Evolutionary conservation across 2,888 invertebrate species (phyloP), one percentile per base, ranked within the genome.

Genomic region (Leptopilina syphax): DNA sequence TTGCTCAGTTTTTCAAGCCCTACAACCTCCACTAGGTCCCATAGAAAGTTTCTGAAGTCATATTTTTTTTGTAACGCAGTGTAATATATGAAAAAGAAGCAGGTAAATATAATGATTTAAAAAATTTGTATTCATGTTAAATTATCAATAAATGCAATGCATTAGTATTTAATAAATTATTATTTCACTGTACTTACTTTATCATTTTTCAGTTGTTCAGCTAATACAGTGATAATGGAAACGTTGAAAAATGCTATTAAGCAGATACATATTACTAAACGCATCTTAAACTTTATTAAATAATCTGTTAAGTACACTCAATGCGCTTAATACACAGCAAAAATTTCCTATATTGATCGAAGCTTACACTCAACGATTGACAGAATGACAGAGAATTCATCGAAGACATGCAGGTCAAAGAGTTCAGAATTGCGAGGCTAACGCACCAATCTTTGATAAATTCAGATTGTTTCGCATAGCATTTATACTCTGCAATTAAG

Each of bases 361-460:
- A 67, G 60, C 66, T 79, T 79, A 81, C 77, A 65, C 73, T 65
- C 84, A 83, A 80, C 82, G 82, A 83, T 79, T 79, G 81, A 78
- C 82, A 84, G 81, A 87, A 84, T 85, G 85, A 82, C 86, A 86
- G 84, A 83, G 85, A 85, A 87, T 85, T 86, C 84, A 84, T 86
- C 82, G 79, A 78, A 84, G 79, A 77, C 82, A 82, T 82, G 70
- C 83, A 83, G 87, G 86, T 87, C 88, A 87, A 50, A 84, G 86
- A 90, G 88, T 89, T 89, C 90, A 88, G 85, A 87, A 88, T 87
- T 85, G 83, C 81, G 80, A 86, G 83, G 85, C 86, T 85, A 88
- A 89, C 84, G 86, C 84, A 85, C 85, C 82, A 85, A 82, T 88
- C 83, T 80, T 70, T 80, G 85, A 87, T 86, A 88, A 88, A 85